These are phyloP conservation scores for Seira sanloemensis DNA, from an alignment of 2,888 invertebrate genomes.

Conservation along the genomic window DNA sequence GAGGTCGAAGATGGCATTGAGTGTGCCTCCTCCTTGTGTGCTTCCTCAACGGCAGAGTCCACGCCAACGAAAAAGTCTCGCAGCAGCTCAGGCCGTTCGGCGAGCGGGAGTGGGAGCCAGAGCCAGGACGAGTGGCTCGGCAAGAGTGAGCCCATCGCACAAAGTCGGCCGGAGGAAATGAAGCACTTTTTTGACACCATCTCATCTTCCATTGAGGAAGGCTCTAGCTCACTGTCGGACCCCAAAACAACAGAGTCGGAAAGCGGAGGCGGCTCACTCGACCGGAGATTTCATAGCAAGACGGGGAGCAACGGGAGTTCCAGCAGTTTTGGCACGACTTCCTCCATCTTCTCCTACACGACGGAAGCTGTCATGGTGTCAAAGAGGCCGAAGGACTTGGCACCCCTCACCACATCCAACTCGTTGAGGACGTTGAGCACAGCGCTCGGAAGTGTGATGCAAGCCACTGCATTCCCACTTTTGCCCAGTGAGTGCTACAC, in stretches of 20 bases:
- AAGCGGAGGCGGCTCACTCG: not conserved
- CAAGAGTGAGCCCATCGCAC: conserved; percentile 11
- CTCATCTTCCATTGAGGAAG: conserved; percentile 41
- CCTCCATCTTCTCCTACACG: not conserved
- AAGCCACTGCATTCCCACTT: conserved; percentile 70
- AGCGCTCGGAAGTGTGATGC: conserved; percentile 68
- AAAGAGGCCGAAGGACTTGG: conserved; percentile 44
- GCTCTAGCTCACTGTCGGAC: conserved; percentile 32
- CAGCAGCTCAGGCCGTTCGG: conserved; percentile 44
- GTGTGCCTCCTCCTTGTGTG: conserved; percentile 24
- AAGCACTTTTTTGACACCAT: conserved; percentile 45
- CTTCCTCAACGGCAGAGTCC: conserved; percentile 37
- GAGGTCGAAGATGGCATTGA: conserved; percentile 36
- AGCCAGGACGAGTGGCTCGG: conserved; percentile 37
- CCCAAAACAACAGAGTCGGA: conserved; percentile 31
- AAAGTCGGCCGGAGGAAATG: conserved; percentile 23
- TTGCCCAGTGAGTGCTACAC: conserved; percentile 68
- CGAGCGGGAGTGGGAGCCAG: conserved; percentile 20
- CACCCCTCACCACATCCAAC: not conserved
- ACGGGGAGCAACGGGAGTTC: not conserved
- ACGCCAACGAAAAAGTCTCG: conserved; percentile 51
- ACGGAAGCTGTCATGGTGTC: not conserved
- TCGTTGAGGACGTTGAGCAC: conserved; percentile 61
- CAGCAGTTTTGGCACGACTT: not conserved
- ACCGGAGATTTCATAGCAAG: not conserved